Base-by-base conservation (phyloP, 2,888 invertebrate species). In the Stenoptilia bipunctidactyla region DNA sequence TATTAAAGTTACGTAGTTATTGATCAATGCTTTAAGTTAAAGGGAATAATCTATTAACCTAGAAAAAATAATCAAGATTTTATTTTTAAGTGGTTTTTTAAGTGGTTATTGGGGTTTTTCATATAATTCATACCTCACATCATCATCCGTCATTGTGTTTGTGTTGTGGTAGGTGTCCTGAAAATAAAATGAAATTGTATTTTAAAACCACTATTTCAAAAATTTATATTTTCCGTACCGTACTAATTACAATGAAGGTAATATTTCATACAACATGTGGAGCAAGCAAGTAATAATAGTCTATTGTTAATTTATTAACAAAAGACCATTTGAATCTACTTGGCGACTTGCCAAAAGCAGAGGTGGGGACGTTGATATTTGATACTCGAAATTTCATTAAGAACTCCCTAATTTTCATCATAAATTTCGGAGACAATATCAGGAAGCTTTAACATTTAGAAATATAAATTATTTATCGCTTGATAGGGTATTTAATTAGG, bases 141-240 rank as follows among this genome's bases (percentile, higher is more conserved):
- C 94, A 89, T 94, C 94, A 89, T 94, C 94, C 88, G 93, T 93
- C 94, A 94, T 94, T 86, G 72, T 92, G 87, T 61, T 53, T 73
- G 66, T 80, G 77, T 84, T 83, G 73, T 64, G 68, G 74, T 72
- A 75, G 76, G 75, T 85, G 86, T 85, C 85, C 89, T 89, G 77
- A 48, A 87, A 88, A 46, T 39, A 44, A 46, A 45, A 30, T 47
- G 38, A 45, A 46, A 8, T n/a, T n/a, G n/a, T n/a, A n/a, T n/a
- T n/a, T n/a, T n/a, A n/a, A n/a, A n/a, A n/a, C n/a, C n/a, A n/a
- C n/a, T n/a, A n/a, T n/a, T n/a, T n/a, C n/a, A n/a, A n/a, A n/a
- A n/a, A n/a, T n/a, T n/a, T n/a, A n/a, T n/a, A n/a, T n/a, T 25
- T 25, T 25, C 25, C 25, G 5, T 6, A 25, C 5, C 25, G 9